Percentiles rank a stretch among this genome's conserved stretches.
These are phyloP conservation scores for Virgularia gustaviana DNA, from an alignment of 92 coral and sea anemone species.

Conservation along the genomic window DNA sequence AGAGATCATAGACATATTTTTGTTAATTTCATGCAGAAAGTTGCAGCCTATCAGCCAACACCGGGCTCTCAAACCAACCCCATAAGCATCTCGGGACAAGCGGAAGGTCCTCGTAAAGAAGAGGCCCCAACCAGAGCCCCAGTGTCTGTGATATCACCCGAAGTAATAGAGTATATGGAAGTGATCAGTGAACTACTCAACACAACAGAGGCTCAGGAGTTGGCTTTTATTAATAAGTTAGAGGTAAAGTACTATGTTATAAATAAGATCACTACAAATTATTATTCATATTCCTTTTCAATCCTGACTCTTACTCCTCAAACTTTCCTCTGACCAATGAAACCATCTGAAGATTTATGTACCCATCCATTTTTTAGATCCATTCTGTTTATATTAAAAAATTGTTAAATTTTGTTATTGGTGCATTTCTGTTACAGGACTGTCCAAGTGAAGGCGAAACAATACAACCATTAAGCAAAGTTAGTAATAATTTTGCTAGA, in stretches of 20 bases:
- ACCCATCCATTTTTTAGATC: constrained; percentile 61
- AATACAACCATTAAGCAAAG: constrained; percentile 20
- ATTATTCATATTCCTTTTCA: neutral
- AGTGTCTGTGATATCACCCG: constrained; percentile 54
- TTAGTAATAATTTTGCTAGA: too few relatives aligned
- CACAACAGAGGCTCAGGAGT: constrained; percentile 72
- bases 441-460: constrained; percentile 8
- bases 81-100: constrained; percentile 13
- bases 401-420: neutral
- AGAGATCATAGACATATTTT: too few relatives aligned
- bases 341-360: constrained; percentile 67
- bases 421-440: constrained; percentile 1
- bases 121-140: constrained; percentile 21
- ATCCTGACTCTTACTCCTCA: neutral
- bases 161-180: constrained; percentile 56
- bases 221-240: constrained; percentile 68
- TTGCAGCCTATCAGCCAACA: too few relatives aligned
- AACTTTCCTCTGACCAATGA: constrained; percentile 43
- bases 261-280: neutral
- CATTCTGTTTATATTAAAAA: constrained; percentile 27
- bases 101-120: constrained; percentile 18
- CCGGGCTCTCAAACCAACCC: neutral
- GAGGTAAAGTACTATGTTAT: constrained; percentile 56
- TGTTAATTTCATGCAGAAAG: too few relatives aligned
- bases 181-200: constrained; percentile 68